These are phyloP conservation scores for Tenthredo distinguenda DNA, from an alignment of 2,888 invertebrate genomes.

Conservation along the genomic window DNA sequence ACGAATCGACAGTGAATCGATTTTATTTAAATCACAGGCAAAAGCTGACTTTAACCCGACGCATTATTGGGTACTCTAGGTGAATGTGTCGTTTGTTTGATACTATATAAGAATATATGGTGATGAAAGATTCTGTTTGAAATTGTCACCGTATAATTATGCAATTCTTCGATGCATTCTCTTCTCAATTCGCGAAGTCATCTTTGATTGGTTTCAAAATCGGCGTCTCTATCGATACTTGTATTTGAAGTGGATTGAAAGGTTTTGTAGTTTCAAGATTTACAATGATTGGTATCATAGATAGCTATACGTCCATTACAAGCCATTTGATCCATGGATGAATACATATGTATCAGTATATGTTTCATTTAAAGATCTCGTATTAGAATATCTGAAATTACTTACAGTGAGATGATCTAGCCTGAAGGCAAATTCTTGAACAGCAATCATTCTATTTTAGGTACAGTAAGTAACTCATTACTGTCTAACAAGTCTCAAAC, in stretches of 20 bases:
- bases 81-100: not conserved
- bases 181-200: not conserved
- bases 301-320: not conserved
- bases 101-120: not conserved
- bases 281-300: not conserved
- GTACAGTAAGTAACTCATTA: not conserved
- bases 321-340: not conserved
- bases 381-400: not conserved
- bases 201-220: not conserved
- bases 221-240: not conserved
- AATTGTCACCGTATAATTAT: not conserved
- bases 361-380: not conserved
- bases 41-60: not conserved
- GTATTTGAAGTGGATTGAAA: not conserved
- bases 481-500: not conserved
- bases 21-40: not conserved
- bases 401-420: not conserved
- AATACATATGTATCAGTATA: not conserved
- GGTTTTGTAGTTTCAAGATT: not conserved
- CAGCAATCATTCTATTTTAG: not conserved
- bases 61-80: not conserved
- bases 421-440: not conserved
- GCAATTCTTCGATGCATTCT: not conserved
- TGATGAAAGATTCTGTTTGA: not conserved
- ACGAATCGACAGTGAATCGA: not conserved